Conservation (phyloP, 2,797 vertebrate genomes). For the Acanthurus tractus region DNA sequence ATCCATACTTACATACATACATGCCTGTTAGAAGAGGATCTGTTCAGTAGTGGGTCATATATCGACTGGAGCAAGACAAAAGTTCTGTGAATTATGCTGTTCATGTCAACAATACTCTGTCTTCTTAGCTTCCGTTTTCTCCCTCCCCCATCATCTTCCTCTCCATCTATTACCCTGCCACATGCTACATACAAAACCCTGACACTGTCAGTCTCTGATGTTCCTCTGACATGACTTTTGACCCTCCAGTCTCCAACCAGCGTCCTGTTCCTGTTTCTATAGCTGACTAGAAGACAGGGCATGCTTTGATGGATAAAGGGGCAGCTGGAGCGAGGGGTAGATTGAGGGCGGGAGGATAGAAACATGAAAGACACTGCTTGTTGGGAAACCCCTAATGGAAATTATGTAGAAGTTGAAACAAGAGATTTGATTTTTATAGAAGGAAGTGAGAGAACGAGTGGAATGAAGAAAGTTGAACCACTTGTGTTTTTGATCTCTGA, state of each 20-base stretch:
- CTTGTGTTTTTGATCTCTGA: constrained; percentile 73
- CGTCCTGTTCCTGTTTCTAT: constrained; percentile 79
- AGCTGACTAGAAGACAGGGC: constrained; percentile 78
- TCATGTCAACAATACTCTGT: constrained; percentile 57
- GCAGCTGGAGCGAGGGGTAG: constrained; percentile 75
- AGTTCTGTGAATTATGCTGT: constrained; percentile 64
- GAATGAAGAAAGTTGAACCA: constrained; percentile 52
- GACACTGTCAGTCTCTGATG: constrained; percentile 65
- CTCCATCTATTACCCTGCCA: constrained; percentile 39
- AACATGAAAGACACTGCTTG: constrained; percentile 83
- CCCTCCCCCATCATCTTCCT: constrained; percentile 30
- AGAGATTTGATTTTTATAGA: constrained; percentile 72
- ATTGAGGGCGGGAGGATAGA: constrained; percentile 43
- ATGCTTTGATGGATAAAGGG: constrained; percentile 78
- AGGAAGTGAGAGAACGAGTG: constrained; percentile 61
- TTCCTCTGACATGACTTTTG: constrained; percentile 73
- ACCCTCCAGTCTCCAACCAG: constrained; percentile 58
- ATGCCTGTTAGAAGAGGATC: constrained; percentile 24
- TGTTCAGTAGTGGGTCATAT: constrained; percentile 54
- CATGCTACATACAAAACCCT: constrained; percentile 49
- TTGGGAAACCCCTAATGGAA: constrained; percentile 76
- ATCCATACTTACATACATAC: constrained; percentile 22
- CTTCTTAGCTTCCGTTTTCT: constrained; percentile 51
- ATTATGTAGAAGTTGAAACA: constrained; percentile 75
- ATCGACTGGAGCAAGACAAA: constrained; percentile 51